phyloP scores from a whole-genome alignment of 2,797 vertebrate species.

The Siniperca undulata region DNA sequence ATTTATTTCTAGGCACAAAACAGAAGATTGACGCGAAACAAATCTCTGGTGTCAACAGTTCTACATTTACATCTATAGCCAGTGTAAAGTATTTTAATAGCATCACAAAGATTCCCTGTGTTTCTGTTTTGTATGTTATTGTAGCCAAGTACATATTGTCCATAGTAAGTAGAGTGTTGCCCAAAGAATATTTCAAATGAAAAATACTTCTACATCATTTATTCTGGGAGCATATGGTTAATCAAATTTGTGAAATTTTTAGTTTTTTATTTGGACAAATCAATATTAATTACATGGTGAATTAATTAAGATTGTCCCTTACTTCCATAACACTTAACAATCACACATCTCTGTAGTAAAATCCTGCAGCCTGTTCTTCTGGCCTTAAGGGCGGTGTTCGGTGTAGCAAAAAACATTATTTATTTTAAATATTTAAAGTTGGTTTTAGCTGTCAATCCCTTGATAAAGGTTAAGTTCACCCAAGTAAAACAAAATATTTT shows the following conservation, averaged over 20 bases:
- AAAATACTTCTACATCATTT: not conserved
- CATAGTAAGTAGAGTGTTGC: not conserved
- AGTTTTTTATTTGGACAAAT: not conserved
- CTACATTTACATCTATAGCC: not conserved
- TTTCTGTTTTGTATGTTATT: not conserved
- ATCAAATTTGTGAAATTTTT: not conserved
- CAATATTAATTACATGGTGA: not conserved
- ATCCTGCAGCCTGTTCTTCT: not conserved
- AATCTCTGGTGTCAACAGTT: not conserved
- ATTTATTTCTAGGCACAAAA: slow-evolving; percentile 25
- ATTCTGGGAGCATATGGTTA: not conserved
- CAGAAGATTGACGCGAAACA: not conserved
- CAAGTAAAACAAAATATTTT: not conserved
- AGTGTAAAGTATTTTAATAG: not conserved
- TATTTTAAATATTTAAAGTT: not conserved
- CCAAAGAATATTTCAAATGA: not conserved
- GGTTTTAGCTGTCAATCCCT: not conserved
- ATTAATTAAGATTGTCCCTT: not conserved
- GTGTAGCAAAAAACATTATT: not conserved
- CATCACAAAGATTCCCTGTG: not conserved
- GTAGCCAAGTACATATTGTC: not conserved
- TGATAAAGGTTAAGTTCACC: not conserved
- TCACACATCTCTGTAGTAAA: not conserved
- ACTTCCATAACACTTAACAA: not conserved
- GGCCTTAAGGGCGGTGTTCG: no score